These are phyloP conservation scores for Paragorgia papillata DNA, from an alignment of 92 coral and sea anemone species.

Conservation along the genomic window DNA sequence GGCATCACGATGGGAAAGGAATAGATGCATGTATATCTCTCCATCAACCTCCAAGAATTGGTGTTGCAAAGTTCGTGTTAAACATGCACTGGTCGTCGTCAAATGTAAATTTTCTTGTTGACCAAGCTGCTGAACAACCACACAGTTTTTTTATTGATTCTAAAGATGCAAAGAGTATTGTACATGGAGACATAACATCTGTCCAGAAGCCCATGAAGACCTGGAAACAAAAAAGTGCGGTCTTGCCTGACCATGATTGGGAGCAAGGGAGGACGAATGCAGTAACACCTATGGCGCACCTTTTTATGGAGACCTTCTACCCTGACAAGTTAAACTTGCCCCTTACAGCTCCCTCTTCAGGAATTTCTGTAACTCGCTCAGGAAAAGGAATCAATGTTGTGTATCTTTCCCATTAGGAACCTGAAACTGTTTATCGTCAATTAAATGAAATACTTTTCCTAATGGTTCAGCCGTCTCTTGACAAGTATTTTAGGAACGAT, in stretches of 20 bases:
- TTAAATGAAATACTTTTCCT: constrained; percentile 66
- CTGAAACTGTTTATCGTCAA: too few species aligned
- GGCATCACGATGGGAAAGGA: constrained; percentile 63
- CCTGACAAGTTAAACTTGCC: constrained; percentile 27
- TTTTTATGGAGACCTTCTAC: constrained; percentile 53
- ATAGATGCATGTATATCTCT: constrained; percentile 66
- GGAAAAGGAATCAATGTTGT: constrained; percentile 64
- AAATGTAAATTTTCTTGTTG: constrained; percentile 62
- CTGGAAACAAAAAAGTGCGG: constrained; percentile 46
- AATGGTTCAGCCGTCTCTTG: constrained; percentile 57
- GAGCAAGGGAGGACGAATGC: constrained; percentile 56
- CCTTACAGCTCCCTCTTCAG: constrained; percentile 34
- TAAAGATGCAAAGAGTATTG: constrained; percentile 62
- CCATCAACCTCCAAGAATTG: constrained; percentile 60
- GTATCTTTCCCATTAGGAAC: too few species aligned
- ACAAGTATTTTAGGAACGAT: constrained; percentile 53
- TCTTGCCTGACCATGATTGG: constrained; percentile 60
- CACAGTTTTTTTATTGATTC: constrained; percentile 53
- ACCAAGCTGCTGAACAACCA: constrained; percentile 47
- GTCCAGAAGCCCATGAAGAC: constrained; percentile 54
- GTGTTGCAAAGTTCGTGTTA: constrained; percentile 51
- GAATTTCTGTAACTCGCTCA: constrained; percentile 53
- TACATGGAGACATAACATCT: constrained; percentile 61
- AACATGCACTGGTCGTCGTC: constrained; percentile 64
- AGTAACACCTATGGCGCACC: constrained; percentile 63